Evolutionary conservation across 2,797 vertebrate genomes (phyloP).

Genomic region (Tokudaia muenninki): DNA sequence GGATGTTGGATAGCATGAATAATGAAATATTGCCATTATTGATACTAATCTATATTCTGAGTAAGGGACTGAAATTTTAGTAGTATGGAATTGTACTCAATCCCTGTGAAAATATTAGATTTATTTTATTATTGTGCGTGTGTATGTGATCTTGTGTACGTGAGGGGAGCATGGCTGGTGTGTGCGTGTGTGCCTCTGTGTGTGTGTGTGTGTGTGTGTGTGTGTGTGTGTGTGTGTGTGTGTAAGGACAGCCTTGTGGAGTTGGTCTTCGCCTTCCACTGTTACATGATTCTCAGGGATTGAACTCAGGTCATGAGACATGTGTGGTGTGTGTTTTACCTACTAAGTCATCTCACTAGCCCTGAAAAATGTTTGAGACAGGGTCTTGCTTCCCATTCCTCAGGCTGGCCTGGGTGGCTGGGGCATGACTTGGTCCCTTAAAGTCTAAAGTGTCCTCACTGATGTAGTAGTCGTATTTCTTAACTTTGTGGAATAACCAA

Average conservation of each 20-base stretch:
- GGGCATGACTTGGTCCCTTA: neutral
- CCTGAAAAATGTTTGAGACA: neutral
- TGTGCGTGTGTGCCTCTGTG: neutral
- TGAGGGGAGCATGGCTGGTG: neutral
- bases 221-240: neutral
- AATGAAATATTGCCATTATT: conserved; percentile 33
- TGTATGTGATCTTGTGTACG: neutral
- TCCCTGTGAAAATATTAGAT: conserved; percentile 33
- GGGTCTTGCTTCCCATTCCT: neutral
- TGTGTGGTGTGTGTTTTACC: neutral
- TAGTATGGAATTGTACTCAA: conserved; percentile 44
- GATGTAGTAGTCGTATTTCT: neutral
- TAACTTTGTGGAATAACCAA: neutral
- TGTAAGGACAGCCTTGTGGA: neutral
- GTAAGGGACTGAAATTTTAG: conserved; percentile 57
- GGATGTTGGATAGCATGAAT: conserved; percentile 53
- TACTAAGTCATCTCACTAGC: neutral
- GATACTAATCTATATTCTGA: conserved; percentile 47
- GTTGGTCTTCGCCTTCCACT: neutral
- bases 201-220: neutral
- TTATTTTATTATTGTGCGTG: neutral
- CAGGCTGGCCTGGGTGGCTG: neutral
- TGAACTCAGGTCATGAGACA: neutral
- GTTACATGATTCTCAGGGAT: neutral
- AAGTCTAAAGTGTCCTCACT: neutral